Percentiles rank a stretch among this genome's conserved stretches.
Evolutionary conservation across 64 coral and sea anemone species (phyloP).

Genomic region (Catalaphyllia jardinei): DNA sequence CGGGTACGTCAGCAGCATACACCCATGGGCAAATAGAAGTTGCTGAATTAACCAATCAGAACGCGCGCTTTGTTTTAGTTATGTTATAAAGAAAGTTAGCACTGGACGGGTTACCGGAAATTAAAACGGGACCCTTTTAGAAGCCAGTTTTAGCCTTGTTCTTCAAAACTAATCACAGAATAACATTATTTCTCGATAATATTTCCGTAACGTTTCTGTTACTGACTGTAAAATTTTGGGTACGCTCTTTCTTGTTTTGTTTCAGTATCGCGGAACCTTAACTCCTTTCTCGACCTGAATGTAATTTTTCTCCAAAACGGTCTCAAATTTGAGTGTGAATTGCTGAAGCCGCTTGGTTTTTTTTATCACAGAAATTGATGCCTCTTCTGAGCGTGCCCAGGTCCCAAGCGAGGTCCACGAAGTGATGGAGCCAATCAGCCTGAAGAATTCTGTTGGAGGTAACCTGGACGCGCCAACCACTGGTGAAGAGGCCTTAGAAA

Average conservation of each 20-base stretch:
- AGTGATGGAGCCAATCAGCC: not conserved
- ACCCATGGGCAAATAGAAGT: too few species aligned
- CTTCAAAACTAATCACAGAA: not conserved
- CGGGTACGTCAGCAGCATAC: too few species aligned
- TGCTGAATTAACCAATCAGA: too few species aligned
- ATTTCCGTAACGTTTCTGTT: too few species aligned
- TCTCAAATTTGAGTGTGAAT: not conserved
- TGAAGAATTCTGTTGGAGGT: not conserved
- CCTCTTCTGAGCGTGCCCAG: not conserved
- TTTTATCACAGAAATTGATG: not conserved
- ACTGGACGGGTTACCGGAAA: not conserved
- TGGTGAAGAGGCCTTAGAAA: not conserved
- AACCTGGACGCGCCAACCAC: not conserved
- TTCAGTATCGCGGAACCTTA: too few species aligned
- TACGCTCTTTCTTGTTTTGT: too few species aligned
- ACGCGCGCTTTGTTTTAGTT: too few species aligned
- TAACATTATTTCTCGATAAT: too few species aligned
- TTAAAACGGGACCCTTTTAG: not conserved
- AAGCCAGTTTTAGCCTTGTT: not conserved
- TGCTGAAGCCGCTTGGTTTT: not conserved
- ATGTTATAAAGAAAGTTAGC: not conserved
- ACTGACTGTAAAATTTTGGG: too few species aligned
- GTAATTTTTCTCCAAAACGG: too few species aligned
- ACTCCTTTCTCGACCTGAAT: too few species aligned
- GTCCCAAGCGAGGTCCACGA: not conserved